Base-by-base conservation (phyloP, 2,113 vertebrate genomes). In the Phyllostomus discolor region DNA sequence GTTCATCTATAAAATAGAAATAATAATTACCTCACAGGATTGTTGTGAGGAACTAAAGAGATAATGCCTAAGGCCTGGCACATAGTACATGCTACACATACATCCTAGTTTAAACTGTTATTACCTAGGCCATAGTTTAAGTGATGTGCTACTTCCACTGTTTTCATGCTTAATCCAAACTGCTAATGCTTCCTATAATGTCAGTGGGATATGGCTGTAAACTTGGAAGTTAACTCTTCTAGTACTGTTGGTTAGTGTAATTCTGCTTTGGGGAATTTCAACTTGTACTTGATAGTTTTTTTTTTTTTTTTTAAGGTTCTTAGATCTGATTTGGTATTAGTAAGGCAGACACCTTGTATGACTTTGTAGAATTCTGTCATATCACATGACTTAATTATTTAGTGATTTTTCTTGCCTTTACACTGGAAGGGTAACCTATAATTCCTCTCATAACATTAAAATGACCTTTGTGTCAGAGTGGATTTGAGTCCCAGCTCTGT, bases 251-350 rank as follows among this genome's bases (percentile, higher is more conserved):
- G 16, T 62, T 85, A 57, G 24, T 88, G 5, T 62, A 85, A 80
- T 90, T 97, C 41, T 96, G 64, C 26, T 79, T 90, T 92, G 92
- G 75, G 31, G 38, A 84, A 38, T 91, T 93, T 92, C 43, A 95
- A 2, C 43, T 62, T 95, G 16, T 72, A 86, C 19, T 57, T 86
- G 41, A 38, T 80, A 79, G 64, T 85, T 70, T 10, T 91, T 91
- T 95, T 86, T 94, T 69, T 91, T 43, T 43, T 43, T 41, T 41
- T 41, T n/a, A n/a, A 26, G 72, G 26, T 91, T 88, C 64, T 66
- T 88, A 79, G n/a, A 38, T 92, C 5, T 72, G 52, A 62, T 73
- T 84, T 93, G 57, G 62, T 96, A 10, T 95, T 94, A 82, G 43
- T 67, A 66, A 24, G 76, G 46, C n/a, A 93, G 38, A 87, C 26